phyloP scores from a whole-genome alignment of 2,113 vertebrate genomes.

The Platanista minor region DNA sequence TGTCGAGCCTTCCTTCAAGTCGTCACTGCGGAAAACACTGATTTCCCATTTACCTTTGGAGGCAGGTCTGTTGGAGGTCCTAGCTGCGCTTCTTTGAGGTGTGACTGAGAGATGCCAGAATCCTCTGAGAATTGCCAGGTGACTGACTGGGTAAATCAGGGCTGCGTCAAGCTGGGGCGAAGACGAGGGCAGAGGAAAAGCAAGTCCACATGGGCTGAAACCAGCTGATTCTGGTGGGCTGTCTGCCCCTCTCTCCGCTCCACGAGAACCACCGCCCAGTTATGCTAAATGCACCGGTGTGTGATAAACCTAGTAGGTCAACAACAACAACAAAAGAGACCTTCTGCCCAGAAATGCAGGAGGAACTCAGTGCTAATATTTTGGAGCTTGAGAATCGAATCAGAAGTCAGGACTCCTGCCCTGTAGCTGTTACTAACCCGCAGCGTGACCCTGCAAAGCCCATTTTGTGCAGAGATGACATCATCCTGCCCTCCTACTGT shows the following conservation, averaged over 20 bases:
- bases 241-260: too few species aligned
- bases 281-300: not conserved
- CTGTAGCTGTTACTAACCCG: not conserved
- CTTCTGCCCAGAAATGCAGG: not conserved
- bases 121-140: not conserved
- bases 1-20: not conserved
- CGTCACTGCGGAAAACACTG: not conserved
- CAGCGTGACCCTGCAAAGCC: not conserved
- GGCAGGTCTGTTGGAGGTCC: not conserved
- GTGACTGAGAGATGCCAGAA: not conserved
- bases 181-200: not conserved
- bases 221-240: accelerated
- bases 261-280: not conserved
- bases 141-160: not conserved
- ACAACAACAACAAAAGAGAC: not conserved
- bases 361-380: not conserved
- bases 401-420: not conserved
- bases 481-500: not conserved
- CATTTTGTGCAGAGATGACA: not conserved
- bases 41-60: not conserved
- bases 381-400: not conserved
- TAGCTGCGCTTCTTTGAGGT: not conserved
- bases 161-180: not conserved
- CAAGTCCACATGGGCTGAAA: not conserved
- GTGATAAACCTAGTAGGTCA: not conserved